Conservation (phyloP, 2,113 vertebrate species). For the Paratilapia polleni region DNA sequence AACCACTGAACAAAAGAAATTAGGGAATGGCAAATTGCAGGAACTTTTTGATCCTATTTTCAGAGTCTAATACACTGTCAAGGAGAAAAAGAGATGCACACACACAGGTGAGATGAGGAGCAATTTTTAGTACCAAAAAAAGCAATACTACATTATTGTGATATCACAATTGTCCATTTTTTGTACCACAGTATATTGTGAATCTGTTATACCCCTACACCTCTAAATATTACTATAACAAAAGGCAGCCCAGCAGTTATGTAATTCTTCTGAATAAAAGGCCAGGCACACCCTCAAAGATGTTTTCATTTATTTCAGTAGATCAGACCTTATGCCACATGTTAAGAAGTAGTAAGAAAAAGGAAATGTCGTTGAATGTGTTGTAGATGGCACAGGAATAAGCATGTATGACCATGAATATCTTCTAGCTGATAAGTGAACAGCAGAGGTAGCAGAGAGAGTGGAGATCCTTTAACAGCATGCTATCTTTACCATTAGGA, state of each 20-base stretch:
- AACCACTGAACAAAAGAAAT: not conserved
- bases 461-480: not conserved
- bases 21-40: not conserved
- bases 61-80: not conserved
- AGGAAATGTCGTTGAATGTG: not conserved
- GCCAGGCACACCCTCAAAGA: not conserved
- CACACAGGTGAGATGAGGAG: not conserved
- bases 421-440: not conserved
- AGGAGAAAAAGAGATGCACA: not conserved
- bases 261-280: not conserved
- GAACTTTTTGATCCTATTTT: not conserved
- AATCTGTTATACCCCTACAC: no score
- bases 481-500: not conserved
- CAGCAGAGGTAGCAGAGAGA: not conserved
- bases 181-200: no score
- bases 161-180: no score
- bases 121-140: no score
- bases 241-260: not conserved
- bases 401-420: not conserved
- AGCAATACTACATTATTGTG: no score
- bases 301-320: not conserved
- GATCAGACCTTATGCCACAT: not conserved
- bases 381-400: not conserved
- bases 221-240: no score
- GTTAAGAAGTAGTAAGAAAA: not conserved